Base-by-base conservation (phyloP, 2,888 invertebrate genomes). In the Heliconius erato region DNA sequence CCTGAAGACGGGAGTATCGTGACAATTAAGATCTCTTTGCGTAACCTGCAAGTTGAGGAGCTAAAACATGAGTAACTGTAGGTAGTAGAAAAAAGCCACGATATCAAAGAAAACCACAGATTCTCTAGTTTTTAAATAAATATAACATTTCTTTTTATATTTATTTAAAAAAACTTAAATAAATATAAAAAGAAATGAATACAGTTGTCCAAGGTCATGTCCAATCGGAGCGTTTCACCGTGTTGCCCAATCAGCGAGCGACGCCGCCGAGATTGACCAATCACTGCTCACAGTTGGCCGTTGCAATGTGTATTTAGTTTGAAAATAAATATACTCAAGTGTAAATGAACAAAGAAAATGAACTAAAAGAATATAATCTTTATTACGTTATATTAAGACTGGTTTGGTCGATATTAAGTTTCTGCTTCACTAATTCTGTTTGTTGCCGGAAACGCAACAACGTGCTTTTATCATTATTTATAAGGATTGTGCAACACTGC, bases 151-250 rank as follows among this genome's bases (percentile, higher is more conserved):
- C 32, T 32, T 32, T 32, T 32, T 32, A 32, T 32, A 32, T 32
- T 32, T 32, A 32, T 32, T 32, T 32, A 32, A 32, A 32, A 32
- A 32, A 32, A 32, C 2, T 49, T 40, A 26, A 44, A 26, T 32
- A 32, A 32, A 32, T 32, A 32, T 32, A 71, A 44, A 71, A 72
- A 28, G 1, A 16, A 49, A n/a, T 16, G 7, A 40, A 40, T 40
- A 40, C 11, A 40, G 35, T 40, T 26, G n/a, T 1, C 40, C 81
- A 72, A 81, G 91, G 91, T 86, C 88, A 86, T 81, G 81, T 83
- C 92, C 91, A 93, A 92, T 91, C 90, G 91, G 92, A 92, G 92
- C 93, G 90, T 90, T 86, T 88, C 84, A 80, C 79, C 69, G 67
- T 4, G 54, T 86, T 86, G 83, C 83, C 85, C 85, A 86, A 87